Evolutionary conservation across 2,113 vertebrate species (phyloP), one percentile per base, ranked within the genome.

Genomic region (Talpa occidentalis): DNA sequence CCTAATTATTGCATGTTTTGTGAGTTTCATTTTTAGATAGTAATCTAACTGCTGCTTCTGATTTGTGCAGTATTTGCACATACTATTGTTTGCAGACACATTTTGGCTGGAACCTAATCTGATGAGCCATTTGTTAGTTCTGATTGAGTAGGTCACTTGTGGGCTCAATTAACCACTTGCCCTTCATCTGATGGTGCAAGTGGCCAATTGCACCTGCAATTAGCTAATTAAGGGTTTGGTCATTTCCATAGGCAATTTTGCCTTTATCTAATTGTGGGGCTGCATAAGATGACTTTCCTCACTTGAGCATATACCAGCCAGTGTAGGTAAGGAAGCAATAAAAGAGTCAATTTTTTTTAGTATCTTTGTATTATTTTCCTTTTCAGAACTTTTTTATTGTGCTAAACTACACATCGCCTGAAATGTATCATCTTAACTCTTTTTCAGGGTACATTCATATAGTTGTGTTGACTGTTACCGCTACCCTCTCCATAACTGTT

Each of bases 151-250:
- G 97, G 97, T 97, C 97, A 97, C 97, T 97, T 86, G 90, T 97
- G 97, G 94, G 95, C 95, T 95, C 97, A 96, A 97, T 97, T 97
- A 97, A 96, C 96, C 97, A 97, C 95, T 97, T 97, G 97, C 97
- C 97, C 97, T 97, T 95, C 97, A 94, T 96, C 95, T 86, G 94
- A 96, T 96, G 97, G 97, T 94, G 94, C 95, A 97, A 97, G 95
- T 97, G 92, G 94, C 95, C 97, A 96, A 97, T 94, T 97, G 94
- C 92, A 97, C 97, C 97, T 97, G 88, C 96, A 97, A 96, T 97
- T 97, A 97, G 97, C 96, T 97, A 96, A 97, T 97, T 97, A 97
- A 97, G 85, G 94, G 88, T 96, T 96, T 24, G 59, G 96, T 95
- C 88, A 95, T 97, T 96, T 97, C 90, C 96, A 97, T 97, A 91